Evolutionary conservation across 2,888 invertebrate species (phyloP), one percentile per base, ranked within the genome.

Genomic region (Macropis europaea): DNA sequence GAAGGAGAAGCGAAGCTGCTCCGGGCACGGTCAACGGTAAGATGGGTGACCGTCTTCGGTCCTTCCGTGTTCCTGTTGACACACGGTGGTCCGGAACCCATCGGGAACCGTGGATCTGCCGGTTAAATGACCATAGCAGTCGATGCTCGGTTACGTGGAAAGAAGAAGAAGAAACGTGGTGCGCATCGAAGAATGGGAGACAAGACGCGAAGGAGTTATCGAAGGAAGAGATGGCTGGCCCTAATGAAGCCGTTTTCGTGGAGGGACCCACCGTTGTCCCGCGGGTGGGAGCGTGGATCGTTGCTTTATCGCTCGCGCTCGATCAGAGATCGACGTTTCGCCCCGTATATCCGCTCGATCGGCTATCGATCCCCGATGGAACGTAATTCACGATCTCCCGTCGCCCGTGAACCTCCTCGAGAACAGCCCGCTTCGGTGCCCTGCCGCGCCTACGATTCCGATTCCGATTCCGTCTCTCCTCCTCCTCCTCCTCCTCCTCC

Each of bases 181-280:
- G 56, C 34, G 45, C 45, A 22, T n/a, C 50, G 17, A 36, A 19
- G n/a, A 11, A 17, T 15, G 13, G 17, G 48, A 32, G 15, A n/a
- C n/a, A n/a, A n/a, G 38, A n/a, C 43, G 36, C 7, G 53, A 40
- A 15, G 7, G 42, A 54, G 56, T 42, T 66, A 47, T 30, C 19
- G 40, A 45, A 42, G 45, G 24, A 26, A 40, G 38, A 53, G 66
- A 74, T 28, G 66, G 63, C 62, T 54, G 63, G 57, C 32, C n/a
- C 69, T 85, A 85, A 85, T 85, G 84, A 85, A 85, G 85, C 78
- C 73, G 84, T 85, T 85, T 85, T 83, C 75, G 77, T 69, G 67
- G 54, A 72, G 69, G 73, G 73, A 72, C 66, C 76, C 72, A 76
- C 79, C 80, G 81, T 82, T 76, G 85, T 82, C 78, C 76, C 71